Evolutionary conservation across 2,888 invertebrate species (phyloP).

Genomic region (Stenotaenia linearis): DNA sequence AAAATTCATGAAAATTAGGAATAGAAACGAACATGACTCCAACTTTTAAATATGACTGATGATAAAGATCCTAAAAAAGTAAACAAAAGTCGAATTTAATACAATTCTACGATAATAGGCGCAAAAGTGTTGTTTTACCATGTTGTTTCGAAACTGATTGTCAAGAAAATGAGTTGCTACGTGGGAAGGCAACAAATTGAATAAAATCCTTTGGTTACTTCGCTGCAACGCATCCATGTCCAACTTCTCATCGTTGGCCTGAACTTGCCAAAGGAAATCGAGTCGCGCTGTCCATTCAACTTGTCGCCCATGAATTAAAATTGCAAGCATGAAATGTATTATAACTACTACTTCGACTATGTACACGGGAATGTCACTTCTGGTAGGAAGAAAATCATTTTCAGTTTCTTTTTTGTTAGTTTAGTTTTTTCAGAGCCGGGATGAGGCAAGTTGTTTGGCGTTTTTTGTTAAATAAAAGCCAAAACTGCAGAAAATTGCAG

Average conservation of each 20-base stretch:
- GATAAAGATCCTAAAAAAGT: slow-evolving; percentile 68
- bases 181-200: slow-evolving; percentile 83
- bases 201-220: slow-evolving; percentile 74
- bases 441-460: no score
- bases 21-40: slow-evolving; percentile 89
- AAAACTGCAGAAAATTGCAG: no score
- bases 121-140: no score
- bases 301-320: slow-evolving; percentile 72
- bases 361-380: slow-evolving; percentile 69
- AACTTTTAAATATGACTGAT: slow-evolving; percentile 83
- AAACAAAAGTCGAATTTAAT: background rate
- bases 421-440: no score
- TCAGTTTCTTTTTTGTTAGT: no score
- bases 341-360: slow-evolving; percentile 64
- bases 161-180: slow-evolving; percentile 88
- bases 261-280: slow-evolving; percentile 53
- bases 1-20: slow-evolving; percentile 91
- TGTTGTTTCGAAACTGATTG: slow-evolving; percentile 78
- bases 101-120: slow-evolving; percentile 38
- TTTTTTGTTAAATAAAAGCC: background rate
- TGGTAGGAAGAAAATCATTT: slow-evolving; percentile 43
- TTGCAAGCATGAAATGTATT: slow-evolving; percentile 72
- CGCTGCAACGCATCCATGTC: slow-evolving; percentile 90
- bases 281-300: slow-evolving; percentile 77
- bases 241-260: slow-evolving; percentile 79